Percentiles rank a stretch among this genome's conserved stretches.
These are phyloP conservation scores for Diphyllodes magnificus DNA, from an alignment of 2,113 vertebrate species.

Conservation along the genomic window DNA sequence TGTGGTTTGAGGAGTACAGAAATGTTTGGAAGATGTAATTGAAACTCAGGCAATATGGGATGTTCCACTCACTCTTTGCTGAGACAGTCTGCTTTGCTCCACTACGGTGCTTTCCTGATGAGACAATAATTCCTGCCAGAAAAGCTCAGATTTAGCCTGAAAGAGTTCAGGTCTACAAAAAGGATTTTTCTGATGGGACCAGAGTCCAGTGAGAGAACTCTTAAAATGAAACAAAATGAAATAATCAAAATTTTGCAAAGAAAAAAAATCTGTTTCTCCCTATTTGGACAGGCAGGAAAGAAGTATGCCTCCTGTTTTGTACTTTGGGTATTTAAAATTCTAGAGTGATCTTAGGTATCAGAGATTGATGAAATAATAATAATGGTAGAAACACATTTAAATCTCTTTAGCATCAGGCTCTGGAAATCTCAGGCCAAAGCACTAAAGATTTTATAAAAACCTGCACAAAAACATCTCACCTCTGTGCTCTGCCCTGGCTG, in stretches of 20 bases:
- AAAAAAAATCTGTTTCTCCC: neutral
- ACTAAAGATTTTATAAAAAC: neutral
- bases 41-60: neutral
- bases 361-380: neutral
- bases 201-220: neutral
- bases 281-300: neutral
- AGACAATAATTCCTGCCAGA: neutral
- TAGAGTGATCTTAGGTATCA: neutral
- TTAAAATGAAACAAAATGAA: neutral
- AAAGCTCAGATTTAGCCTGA: neutral
- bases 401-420: neutral
- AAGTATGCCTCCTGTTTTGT: neutral
- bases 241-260: neutral
- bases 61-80: neutral
- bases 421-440: neutral
- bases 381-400: neutral
- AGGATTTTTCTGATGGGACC: neutral
- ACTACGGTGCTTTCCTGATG: neutral
- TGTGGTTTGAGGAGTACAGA: neutral
- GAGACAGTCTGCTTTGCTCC: neutral
- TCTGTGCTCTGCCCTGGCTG: neutral
- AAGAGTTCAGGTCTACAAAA: neutral
- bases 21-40: neutral
- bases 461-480: neutral
- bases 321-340: neutral